Conservation (phyloP, 2,888 invertebrate species). For the Phragmatobia fuliginosa region DNA sequence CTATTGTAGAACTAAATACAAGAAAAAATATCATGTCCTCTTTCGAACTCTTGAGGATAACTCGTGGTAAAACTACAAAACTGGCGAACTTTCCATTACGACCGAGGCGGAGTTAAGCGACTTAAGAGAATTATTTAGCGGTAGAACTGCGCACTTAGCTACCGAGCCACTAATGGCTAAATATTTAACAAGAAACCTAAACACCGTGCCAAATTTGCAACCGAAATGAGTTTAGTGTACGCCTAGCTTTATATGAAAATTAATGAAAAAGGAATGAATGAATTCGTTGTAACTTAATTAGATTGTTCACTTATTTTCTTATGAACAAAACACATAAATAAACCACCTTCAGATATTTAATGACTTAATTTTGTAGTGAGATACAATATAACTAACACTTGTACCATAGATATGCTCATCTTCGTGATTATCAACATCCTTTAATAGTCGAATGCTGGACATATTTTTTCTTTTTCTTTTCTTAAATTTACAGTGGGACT, state of each 20-base stretch:
- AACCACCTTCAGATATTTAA: background rate
- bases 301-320: background rate
- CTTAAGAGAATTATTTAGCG: slow-evolving; percentile 36
- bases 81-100: slow-evolving; percentile 21
- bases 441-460: too few relatives aligned
- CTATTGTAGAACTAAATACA: background rate
- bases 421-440: too few relatives aligned
- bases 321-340: background rate
- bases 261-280: slow-evolving; percentile 24
- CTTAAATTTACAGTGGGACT: too few relatives aligned
- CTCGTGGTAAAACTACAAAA: slow-evolving; percentile 9
- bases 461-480: too few relatives aligned
- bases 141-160: slow-evolving; percentile 21
- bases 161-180: slow-evolving; percentile 50
- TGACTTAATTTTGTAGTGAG: background rate
- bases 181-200: slow-evolving; percentile 54
- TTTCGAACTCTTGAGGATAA: background rate
- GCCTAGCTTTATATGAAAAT: slow-evolving; percentile 31
- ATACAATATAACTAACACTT: too few relatives aligned
- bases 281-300: slow-evolving; percentile 3
- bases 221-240: slow-evolving; percentile 27
- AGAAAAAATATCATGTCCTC: background rate
- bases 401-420: too few relatives aligned
- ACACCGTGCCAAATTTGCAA: slow-evolving; percentile 22
- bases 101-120: slow-evolving; percentile 16